Evolutionary conservation across 2,797 vertebrate species (phyloP).

Genomic region (Phylloscopus collybita): DNA sequence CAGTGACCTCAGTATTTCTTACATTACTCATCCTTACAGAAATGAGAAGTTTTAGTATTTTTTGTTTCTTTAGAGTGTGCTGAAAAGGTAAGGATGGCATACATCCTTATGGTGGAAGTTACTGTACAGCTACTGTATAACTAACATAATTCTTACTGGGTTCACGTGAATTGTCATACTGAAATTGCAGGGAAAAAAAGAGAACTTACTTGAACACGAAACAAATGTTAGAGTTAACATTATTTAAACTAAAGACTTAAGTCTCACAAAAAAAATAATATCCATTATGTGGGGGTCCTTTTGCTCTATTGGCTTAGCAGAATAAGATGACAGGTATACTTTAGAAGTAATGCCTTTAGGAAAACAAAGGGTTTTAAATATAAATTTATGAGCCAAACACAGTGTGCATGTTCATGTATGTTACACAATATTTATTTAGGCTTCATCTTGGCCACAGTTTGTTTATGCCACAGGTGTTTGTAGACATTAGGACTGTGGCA

Average conservation of each 20-base stretch:
- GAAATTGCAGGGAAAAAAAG: background rate
- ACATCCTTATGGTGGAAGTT: background rate
- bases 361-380: background rate
- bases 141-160: background rate
- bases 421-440: background rate
- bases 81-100: background rate
- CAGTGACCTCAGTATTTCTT: background rate
- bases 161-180: background rate
- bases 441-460: background rate
- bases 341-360: background rate
- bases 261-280: background rate
- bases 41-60: background rate
- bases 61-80: background rate
- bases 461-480: background rate
- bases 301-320: background rate
- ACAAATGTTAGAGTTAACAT: background rate
- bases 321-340: background rate
- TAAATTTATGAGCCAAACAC: background rate
- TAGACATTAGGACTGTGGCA: background rate
- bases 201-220: background rate
- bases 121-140: background rate
- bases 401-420: background rate
- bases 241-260: slow-evolving; percentile 44
- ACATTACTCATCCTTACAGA: background rate
- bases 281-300: background rate